Conservation (phyloP, 2,113 vertebrate species). For the Silurus glanis region DNA sequence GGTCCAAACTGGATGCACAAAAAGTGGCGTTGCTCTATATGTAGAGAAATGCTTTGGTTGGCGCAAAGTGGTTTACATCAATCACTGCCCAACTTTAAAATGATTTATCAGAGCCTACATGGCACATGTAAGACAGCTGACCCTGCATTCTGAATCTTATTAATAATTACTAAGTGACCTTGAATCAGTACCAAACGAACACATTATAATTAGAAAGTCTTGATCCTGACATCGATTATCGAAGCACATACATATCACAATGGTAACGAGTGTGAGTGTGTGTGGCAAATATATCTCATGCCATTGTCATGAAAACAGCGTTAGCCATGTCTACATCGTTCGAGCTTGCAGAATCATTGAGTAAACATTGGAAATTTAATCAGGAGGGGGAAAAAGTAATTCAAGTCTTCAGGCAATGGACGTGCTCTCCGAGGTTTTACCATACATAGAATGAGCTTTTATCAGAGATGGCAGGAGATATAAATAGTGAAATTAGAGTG, state of each 20-base stretch:
- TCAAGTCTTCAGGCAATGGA: constrained; percentile 58
- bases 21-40: background rate
- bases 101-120: background rate
- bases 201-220: background rate
- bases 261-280: constrained; percentile 18
- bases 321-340: constrained; percentile 32
- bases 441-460: constrained; percentile 69
- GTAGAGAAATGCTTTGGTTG: background rate
- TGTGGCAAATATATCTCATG: constrained; percentile 59
- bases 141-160: background rate
- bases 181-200: background rate
- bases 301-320: constrained; percentile 60
- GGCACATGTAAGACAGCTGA: background rate
- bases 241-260: constrained; percentile 25
- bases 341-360: constrained; percentile 52
- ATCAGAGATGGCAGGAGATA: constrained; percentile 9
- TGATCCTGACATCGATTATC: background rate
- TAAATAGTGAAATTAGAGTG: constrained; percentile 55
- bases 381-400: constrained; percentile 49
- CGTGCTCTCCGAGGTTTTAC: constrained; percentile 63
- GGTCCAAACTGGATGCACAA: background rate
- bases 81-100: background rate
- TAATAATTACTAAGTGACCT: background rate
- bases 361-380: constrained; percentile 65
- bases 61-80: background rate